Percentiles rank a stretch among this genome's conserved stretches.
phyloP scores from a whole-genome alignment of 2,888 invertebrate genomes.

The Tipula confusa region DNA sequence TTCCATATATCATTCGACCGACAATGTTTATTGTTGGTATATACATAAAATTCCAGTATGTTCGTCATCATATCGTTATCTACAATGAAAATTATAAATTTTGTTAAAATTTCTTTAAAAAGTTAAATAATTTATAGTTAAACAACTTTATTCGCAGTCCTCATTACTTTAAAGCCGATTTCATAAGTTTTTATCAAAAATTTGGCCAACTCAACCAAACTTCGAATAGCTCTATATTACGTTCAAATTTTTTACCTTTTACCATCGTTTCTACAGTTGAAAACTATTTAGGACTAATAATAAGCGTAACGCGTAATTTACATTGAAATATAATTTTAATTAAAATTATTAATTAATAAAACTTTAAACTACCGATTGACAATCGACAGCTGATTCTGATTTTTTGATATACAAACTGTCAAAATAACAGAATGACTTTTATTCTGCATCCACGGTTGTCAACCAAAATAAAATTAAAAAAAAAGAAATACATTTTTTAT shows the following conservation, averaged over 20 bases:
- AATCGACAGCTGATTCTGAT: constrained; percentile 27
- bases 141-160: neutral
- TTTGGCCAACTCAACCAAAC: neutral
- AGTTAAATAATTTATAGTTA: neutral
- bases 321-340: neutral
- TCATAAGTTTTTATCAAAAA: neutral
- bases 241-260: neutral
- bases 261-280: neutral
- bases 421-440: constrained; percentile 12
- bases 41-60: neutral
- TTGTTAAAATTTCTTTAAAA: neutral
- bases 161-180: too few relatives aligned
- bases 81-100: neutral
- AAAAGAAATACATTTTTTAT: neutral
- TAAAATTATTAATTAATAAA: neutral
- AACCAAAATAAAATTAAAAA: neutral
- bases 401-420: constrained; percentile 27
- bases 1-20: neutral
- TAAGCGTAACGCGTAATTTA: neutral
- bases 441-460: neutral
- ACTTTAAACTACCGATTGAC: neutral
- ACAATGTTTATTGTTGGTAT: neutral
- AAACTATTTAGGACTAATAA: neutral
- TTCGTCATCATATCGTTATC: neutral
- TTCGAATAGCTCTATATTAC: neutral